phyloP scores from a whole-genome alignment of 2,113 vertebrate genomes.

The Poeciliopsis turrubarensis region DNA sequence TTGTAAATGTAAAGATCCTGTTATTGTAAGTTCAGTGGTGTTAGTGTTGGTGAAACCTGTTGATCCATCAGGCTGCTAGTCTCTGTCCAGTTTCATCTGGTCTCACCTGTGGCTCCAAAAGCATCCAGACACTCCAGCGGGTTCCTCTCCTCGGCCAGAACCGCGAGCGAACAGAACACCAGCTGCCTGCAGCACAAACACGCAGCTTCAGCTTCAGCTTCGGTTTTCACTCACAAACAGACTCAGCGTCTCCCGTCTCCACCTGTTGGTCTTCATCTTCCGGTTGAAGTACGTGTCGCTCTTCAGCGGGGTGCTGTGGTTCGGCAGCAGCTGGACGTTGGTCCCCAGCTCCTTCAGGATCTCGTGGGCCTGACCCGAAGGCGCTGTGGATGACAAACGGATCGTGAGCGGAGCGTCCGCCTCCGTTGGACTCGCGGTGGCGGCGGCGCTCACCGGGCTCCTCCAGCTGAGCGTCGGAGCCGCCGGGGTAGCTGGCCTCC shows the following conservation, averaged over 20 bases:
- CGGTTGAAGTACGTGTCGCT: slow-evolving; percentile 98
- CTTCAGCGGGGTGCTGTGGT: slow-evolving; percentile 91
- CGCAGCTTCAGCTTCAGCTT: background rate
- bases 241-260: background rate
- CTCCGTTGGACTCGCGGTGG: background rate
- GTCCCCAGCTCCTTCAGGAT: slow-evolving; percentile 93
- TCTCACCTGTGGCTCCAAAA: slow-evolving; percentile 94
- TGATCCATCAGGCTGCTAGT: too few species aligned
- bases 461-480: slow-evolving; percentile 63
- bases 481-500: slow-evolving; percentile 84
- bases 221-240: background rate
- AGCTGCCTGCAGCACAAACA: slow-evolving; percentile 85
- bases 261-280: slow-evolving; percentile 99
- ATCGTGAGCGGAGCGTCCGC: background rate
- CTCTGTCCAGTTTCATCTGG: too few species aligned
- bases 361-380: slow-evolving; percentile 77
- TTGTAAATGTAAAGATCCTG: too few species aligned
- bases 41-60: too few species aligned
- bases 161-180: slow-evolving; percentile 90
- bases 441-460: slow-evolving; percentile 59
- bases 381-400: slow-evolving; percentile 46
- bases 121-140: slow-evolving; percentile 96
- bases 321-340: slow-evolving; percentile 93
- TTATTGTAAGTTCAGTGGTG: too few species aligned
- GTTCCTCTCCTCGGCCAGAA: slow-evolving; percentile 87